Base-by-base conservation (phyloP, 2,888 invertebrate genomes). In the Sturmia bella region DNA sequence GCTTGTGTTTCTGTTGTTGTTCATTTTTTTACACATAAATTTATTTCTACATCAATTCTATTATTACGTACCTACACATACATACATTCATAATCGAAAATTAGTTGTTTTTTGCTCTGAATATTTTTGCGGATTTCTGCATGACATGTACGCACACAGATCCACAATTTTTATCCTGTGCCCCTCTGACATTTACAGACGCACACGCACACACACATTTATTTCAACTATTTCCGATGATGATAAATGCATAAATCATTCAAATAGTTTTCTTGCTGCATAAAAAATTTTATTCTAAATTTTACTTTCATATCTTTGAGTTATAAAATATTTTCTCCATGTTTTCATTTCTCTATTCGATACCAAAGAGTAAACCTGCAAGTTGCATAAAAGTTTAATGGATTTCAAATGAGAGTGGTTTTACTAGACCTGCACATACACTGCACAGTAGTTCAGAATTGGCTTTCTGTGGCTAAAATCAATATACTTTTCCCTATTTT, bases 211-310 rank as follows among this genome's bases (percentile, higher is more conserved):
- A 50, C 13, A 57, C 4, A 32, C 27, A 43, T 48, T 39, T 45
- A 70, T 78, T 61, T 57, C 24, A 82, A 78, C 74, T 74, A 82
- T 78, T 78, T 82, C 78, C 78, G 74, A 74, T 74, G 74, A 76
- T 54, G 61, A 74, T 82, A 82, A 82, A 82, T 78, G 74, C 74
- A 82, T 82, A 82, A 82, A 82, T 82, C 82, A 78, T 74, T 78
- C 54, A 73, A 68, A 68, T 74, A 74, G 73, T 74, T 78, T 74
- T 78, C 37, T 37, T 37, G 57, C 37, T 39, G 11, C 41, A 52
- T 61, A 61, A 37, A 52, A 17, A 5, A 13, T 21, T n/a, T 12
- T 69, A 52, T 63, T n/a, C 13, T 56, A 66, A 24, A 59, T 74
- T 78, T 82, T 54, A 52, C 41, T 82, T 78, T 80, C 82, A 68